Evolutionary conservation across 2,113 vertebrate genomes (phyloP).

Genomic region (Thalassoma bifasciatum): DNA sequence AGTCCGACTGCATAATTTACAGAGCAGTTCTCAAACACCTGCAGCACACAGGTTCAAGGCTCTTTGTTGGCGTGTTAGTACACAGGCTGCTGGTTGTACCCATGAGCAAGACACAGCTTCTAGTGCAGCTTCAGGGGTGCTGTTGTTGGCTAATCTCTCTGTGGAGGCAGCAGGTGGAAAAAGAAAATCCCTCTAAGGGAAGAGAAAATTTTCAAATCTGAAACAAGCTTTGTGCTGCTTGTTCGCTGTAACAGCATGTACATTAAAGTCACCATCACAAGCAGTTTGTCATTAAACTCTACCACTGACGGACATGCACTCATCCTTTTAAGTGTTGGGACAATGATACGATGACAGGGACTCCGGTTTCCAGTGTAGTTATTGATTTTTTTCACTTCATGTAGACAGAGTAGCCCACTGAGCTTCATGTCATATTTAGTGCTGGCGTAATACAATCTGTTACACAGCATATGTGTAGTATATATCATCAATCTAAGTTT

Average conservation of each 20-base stretch:
- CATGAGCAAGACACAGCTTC: conserved; percentile 50
- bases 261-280: neutral
- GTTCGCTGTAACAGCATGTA: neutral
- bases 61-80: conserved; percentile 33
- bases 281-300: conserved; percentile 2
- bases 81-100: conserved; percentile 36
- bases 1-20: conserved; percentile 27
- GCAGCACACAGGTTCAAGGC: conserved; percentile 40
- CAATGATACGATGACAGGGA: conserved; percentile 12
- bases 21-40: conserved; percentile 31
- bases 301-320: conserved; percentile 11
- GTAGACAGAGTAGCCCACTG: conserved; percentile 3
- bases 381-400: conserved; percentile 45
- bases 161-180: conserved; percentile 60
- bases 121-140: conserved; percentile 30
- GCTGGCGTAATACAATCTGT: conserved; percentile 15
- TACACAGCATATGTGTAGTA: neutral
- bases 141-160: conserved; percentile 59
- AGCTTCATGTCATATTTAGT: conserved; percentile 21
- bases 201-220: conserved; percentile 43
- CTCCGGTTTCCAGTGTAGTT: conserved; percentile 1
- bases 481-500: conserved; percentile 13
- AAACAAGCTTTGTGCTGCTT: neutral
- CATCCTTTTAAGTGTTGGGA: neutral
- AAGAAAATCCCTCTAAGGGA: conserved; percentile 55